Evolutionary conservation across 2,888 invertebrate species (phyloP).

Genomic region (Himalopsyche anomala): DNA sequence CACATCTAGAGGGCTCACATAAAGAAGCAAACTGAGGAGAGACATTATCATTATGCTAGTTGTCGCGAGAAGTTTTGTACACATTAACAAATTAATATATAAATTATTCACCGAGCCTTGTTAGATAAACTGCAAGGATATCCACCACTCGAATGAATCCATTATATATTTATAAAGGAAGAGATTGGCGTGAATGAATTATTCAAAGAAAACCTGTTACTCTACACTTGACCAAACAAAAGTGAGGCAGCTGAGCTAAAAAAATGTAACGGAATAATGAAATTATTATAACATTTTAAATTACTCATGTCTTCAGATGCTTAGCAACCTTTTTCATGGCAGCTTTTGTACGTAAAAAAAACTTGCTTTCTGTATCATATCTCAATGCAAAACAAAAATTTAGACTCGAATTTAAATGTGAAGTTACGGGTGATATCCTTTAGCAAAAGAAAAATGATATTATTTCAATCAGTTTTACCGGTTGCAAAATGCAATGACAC

Average conservation of each 20-base stretch:
- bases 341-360: not conserved
- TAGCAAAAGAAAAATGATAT: not conserved
- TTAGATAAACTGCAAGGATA: no score
- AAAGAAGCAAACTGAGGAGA: no score
- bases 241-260: not conserved
- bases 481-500: conserved; percentile 17
- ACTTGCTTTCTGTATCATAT: not conserved
- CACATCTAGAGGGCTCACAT: no score
- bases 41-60: no score
- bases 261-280: conserved; percentile 16
- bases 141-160: no score
- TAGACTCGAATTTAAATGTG: not conserved
- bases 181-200: conserved; percentile 24
- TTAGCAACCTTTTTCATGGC: not conserved
- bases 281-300: not conserved
- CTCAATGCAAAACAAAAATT: no score
- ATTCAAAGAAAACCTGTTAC: conserved; percentile 23
- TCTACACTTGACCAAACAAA: conserved; percentile 17
- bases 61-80: no score
- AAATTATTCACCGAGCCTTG: no score
- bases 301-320: no score
- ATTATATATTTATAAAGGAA: not conserved
- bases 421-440: not conserved
- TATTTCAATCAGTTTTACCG: not conserved
- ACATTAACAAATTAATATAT: no score